Conservation (phyloP, 1,140 invertebrate species). For the Atta cephalotes region DNA sequence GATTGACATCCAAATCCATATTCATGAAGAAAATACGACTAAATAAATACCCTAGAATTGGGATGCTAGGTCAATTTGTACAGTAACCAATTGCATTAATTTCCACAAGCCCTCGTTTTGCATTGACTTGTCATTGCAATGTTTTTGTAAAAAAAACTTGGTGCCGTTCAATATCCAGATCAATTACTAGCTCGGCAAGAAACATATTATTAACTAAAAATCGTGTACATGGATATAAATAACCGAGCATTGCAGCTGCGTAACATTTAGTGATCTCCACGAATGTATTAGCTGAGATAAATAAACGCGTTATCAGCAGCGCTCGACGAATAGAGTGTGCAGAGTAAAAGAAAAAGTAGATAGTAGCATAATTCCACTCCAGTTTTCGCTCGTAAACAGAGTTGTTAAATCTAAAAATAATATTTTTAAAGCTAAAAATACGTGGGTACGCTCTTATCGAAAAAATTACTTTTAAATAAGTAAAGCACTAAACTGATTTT, state of each 20-base stretch:
- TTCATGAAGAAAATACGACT: constrained; percentile 65
- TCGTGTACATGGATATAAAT: background rate
- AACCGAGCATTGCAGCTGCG: background rate
- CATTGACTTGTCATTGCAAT: background rate
- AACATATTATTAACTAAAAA: constrained; percentile 49
- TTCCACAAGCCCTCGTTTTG: background rate
- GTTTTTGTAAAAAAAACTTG: constrained; percentile 33
- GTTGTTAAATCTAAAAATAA: constrained; percentile 14
- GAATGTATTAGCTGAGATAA: constrained; percentile 14
- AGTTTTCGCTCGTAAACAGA: background rate
- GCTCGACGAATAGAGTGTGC: background rate
- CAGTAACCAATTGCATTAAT: constrained; percentile 37
- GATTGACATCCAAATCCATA: constrained; percentile 49
- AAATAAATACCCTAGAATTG: constrained; percentile 44
- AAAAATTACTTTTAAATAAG: background rate
- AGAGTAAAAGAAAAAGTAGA: constrained; percentile 21
- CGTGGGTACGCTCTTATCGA: background rate
- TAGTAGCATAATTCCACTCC: background rate
- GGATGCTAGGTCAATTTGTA: constrained; percentile 54
- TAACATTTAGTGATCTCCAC: background rate
- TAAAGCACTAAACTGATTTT: background rate
- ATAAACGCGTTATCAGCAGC: constrained; percentile 20
- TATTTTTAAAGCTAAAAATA: background rate
- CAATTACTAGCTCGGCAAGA: constrained; percentile 49
- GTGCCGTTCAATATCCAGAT: constrained; percentile 16